Conservation (phyloP, 1,140 invertebrate species). For the Panagrolaimus sp. region DNA sequence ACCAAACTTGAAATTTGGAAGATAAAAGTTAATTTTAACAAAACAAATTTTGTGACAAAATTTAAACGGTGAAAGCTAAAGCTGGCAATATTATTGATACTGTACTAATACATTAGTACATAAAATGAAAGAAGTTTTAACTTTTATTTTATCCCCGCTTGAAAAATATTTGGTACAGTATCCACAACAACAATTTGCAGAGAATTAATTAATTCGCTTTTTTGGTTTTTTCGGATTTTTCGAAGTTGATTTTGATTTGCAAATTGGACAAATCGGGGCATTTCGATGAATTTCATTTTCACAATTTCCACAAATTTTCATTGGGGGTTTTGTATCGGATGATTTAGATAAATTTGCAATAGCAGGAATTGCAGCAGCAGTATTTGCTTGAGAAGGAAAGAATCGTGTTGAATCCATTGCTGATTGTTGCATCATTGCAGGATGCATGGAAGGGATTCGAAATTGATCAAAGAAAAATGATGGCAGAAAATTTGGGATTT, state of each 20-base stretch:
- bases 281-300: conserved; percentile 98
- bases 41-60: too few relatives aligned
- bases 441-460: background rate
- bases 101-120: too few relatives aligned
- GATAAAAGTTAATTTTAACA: too few relatives aligned
- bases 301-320: conserved; percentile 82
- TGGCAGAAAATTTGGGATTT: background rate
- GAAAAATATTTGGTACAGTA: too few relatives aligned
- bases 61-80: too few relatives aligned
- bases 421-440: background rate
- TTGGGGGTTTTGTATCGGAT: background rate
- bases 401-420: background rate
- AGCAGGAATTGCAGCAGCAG: background rate
- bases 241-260: conserved; percentile 94
- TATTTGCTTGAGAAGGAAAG: background rate
- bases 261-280: conserved; percentile 95
- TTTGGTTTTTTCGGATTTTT: conserved; percentile 98
- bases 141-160: too few relatives aligned
- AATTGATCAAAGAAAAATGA: conserved; percentile 5
- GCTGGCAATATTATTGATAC: too few relatives aligned
- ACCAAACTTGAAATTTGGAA: too few relatives aligned
- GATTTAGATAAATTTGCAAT: background rate
- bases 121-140: too few relatives aligned
- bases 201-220: conserved; percentile 70
- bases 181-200: too few relatives aligned